Percentiles rank a stretch among this genome's conserved stretches.
Conservation (phyloP, 2,113 vertebrate genomes). For the Dasyurus viverrinus region DNA sequence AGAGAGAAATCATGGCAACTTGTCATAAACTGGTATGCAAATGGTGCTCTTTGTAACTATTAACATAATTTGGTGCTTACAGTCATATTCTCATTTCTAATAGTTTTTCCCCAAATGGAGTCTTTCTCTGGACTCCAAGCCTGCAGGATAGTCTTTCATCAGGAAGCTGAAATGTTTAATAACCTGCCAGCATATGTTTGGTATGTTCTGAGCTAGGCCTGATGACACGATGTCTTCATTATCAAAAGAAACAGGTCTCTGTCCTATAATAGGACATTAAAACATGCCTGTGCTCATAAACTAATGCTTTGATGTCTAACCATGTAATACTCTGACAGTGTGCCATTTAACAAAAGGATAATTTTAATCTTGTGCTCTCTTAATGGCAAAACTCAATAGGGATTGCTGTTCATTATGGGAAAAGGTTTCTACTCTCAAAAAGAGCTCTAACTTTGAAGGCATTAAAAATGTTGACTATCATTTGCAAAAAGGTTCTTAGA, state of each 20-base stretch:
- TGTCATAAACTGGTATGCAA: slow-evolving; percentile 89
- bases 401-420: slow-evolving; percentile 34
- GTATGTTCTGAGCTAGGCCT: slow-evolving; percentile 80
- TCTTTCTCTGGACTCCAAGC: slow-evolving; percentile 87
- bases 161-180: slow-evolving; percentile 90
- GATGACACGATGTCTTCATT: slow-evolving; percentile 87
- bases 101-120: slow-evolving; percentile 87
- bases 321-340: slow-evolving; percentile 69
- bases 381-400: slow-evolving; percentile 50
- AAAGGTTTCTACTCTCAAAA: slow-evolving; percentile 48
- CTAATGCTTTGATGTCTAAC: slow-evolving; percentile 84
- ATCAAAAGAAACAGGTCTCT: slow-evolving; percentile 86
- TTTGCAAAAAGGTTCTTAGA: not conserved
- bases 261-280: slow-evolving; percentile 85
- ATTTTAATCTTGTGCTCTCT: slow-evolving; percentile 78
- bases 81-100: slow-evolving; percentile 89
- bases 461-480: slow-evolving; percentile 13
- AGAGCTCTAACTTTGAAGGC: slow-evolving; percentile 59
- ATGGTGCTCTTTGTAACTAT: slow-evolving; percentile 90
- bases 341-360: slow-evolving; percentile 79
- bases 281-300: slow-evolving; percentile 84
- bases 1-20: slow-evolving; percentile 79
- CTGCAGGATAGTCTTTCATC: slow-evolving; percentile 91
- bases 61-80: slow-evolving; percentile 91
- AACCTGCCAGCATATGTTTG: slow-evolving; percentile 88